Base-by-base conservation (phyloP, 1,140 invertebrate species). In the Zaprionus taronus region DNA sequence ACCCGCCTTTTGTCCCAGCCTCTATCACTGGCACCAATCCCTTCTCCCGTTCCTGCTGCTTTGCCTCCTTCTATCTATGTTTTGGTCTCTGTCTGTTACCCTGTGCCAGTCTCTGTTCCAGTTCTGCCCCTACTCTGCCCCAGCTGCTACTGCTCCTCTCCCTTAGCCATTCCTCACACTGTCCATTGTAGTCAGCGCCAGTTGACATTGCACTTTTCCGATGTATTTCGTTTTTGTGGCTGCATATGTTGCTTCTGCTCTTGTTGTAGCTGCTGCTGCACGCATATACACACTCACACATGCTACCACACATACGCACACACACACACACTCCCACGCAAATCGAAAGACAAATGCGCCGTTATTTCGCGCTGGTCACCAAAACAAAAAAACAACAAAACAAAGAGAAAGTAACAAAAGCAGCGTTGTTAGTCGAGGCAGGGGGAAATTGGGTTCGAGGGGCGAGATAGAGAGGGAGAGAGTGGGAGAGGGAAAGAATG, bases 291-390 rank as follows among this genome's bases (percentile, higher is more conserved):
- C 47, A 11, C 47, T 17, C 41, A 11, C 7, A 15, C 15, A 41
- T 5, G 9, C 38, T 20, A 20, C 20, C 20, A 20, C 20, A 20
- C 20, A 20, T 20, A 14, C 4, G 5, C 38, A 41, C 38, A 41
- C 38, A 6, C 15, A n/a, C 36, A 41, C 55, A 58, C 31, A 55
- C 72, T 49, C 57, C 28, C 69, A 47, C 68, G 47, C 60, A 61
- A 72, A 41, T 68, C 69, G 74, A 72, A 72, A 72, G 53, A 77
- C 77, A 80, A 80, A 72, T 77, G 64, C 69, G 6, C 20, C n/a
- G 38, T 49, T 66, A 38, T 57, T 63, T 57, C 38, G 31, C 53
- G 31, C 53, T 58, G 63, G 11, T 20, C 56, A 68, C 26, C 24
- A 28, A 22, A 65, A n/a, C n/a, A 67, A n/a, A 38, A 26, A 53